Evolutionary conservation across 2,888 invertebrate species (phyloP).

Genomic region (Chaitophorus viminalis): DNA sequence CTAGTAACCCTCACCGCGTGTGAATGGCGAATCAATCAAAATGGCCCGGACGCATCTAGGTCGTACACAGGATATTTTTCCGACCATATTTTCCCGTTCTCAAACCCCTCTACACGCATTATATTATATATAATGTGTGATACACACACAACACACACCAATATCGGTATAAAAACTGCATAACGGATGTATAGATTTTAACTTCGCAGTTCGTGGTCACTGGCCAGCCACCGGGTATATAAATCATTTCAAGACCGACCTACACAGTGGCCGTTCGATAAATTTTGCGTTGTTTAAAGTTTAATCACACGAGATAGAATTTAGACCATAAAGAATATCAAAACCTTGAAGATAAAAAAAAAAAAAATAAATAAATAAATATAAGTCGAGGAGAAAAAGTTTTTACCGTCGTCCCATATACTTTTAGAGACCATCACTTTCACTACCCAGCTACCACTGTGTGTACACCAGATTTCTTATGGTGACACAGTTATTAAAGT

Average conservation of each 20-base stretch:
- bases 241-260: constrained; percentile 21
- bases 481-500: constrained; percentile 9
- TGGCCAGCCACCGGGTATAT: not conserved
- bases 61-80: constrained; percentile 7
- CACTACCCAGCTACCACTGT: not conserved
- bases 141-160: not conserved
- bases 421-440: not conserved
- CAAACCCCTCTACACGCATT: not conserved
- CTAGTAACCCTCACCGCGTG: not conserved
- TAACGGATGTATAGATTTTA: not conserved
- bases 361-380: constrained; percentile 23
- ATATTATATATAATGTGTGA: not conserved
- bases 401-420: not conserved
- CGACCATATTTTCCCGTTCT: not conserved
- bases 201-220: constrained; percentile 1
- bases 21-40: constrained; percentile 50
- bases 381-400: constrained; percentile 33
- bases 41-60: constrained; percentile 26
- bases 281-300: constrained; percentile 38
- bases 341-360: constrained; percentile 1
- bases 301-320: constrained; percentile 18
- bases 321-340: not conserved
- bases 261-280: not conserved
- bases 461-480: constrained; percentile 6
- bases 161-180: not conserved